Evolutionary conservation across 2,888 invertebrate species (phyloP).

Genomic region (Icerya purchasi): DNA sequence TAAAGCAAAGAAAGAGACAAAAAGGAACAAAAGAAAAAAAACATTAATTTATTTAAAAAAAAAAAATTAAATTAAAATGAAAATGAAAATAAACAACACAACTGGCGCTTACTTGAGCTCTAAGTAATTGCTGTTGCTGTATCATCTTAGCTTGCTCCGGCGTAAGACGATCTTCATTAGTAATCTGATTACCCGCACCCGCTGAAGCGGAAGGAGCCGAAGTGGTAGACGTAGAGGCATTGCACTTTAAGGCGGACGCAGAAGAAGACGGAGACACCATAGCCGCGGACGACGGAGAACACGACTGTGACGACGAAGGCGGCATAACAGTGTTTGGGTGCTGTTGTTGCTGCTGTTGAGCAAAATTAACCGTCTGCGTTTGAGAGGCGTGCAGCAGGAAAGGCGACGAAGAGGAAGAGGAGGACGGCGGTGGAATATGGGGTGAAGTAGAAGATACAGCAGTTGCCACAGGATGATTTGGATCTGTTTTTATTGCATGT

Average conservation of each 20-base stretch:
- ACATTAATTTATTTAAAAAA: too few species aligned
- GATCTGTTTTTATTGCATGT: not conserved
- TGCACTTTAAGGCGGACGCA: not conserved
- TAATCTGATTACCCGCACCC: not conserved
- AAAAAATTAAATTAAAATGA: too few species aligned
- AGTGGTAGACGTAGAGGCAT: not conserved
- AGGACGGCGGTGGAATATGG: not conserved
- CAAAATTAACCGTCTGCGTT: conserved; percentile 68
- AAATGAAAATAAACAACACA: too few species aligned
- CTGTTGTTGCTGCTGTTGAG: conserved; percentile 40
- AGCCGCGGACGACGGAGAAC: not conserved
- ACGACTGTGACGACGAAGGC: not conserved
- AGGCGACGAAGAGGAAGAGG: not conserved
- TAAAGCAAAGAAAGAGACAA: too few species aligned
- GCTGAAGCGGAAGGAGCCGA: not conserved
- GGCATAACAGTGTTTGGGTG: not conserved
- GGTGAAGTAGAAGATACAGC: too few species aligned
- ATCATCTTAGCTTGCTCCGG: not conserved
- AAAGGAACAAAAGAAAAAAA: too few species aligned
- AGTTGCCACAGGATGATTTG: too few species aligned
- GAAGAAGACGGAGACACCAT: not conserved
- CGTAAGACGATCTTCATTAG: not conserved
- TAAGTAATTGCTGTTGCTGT: not conserved
- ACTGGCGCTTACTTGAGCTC: not conserved
- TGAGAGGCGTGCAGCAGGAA: conserved; percentile 38